A percentile compares a stretch with the other conserved stretches of the same genome.
Conservation (phyloP, 2,113 vertebrate species). For the Baryphthengus martii region DNA sequence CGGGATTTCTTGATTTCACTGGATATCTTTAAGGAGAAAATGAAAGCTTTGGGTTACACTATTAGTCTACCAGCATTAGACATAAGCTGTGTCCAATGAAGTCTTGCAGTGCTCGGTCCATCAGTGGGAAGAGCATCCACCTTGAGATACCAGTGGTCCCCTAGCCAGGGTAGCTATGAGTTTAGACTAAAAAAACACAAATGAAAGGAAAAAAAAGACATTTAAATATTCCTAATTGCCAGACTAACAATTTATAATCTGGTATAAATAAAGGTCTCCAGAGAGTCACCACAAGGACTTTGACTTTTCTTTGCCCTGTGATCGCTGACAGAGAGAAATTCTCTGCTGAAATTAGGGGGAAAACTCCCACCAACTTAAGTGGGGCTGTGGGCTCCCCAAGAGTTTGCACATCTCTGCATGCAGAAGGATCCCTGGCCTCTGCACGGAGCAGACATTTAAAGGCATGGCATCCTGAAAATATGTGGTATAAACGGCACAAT, state of each 20-base stretch:
- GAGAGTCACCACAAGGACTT: not conserved
- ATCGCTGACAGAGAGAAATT: not conserved
- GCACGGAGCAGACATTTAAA: not conserved
- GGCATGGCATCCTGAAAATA: not conserved
- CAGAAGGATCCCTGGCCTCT: not conserved
- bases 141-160: not conserved
- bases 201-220: not conserved
- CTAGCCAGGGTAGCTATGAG: not conserved
- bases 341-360: not conserved
- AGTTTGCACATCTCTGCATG: not conserved
- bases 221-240: not conserved
- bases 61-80: not conserved
- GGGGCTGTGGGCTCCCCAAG: not conserved
- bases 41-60: conserved; percentile 2
- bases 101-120: not conserved
- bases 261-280: not conserved
- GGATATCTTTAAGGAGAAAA: conserved; percentile 19
- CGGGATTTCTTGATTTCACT: conserved; percentile 33
- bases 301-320: not conserved
- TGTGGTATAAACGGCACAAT: conserved; percentile 31
- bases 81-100: not conserved
- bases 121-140: not conserved
- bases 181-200: not conserved
- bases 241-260: not conserved
- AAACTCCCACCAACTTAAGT: not conserved